Conservation (phyloP, 2,113 vertebrate genomes). For the Pterophyllum scalare region DNA sequence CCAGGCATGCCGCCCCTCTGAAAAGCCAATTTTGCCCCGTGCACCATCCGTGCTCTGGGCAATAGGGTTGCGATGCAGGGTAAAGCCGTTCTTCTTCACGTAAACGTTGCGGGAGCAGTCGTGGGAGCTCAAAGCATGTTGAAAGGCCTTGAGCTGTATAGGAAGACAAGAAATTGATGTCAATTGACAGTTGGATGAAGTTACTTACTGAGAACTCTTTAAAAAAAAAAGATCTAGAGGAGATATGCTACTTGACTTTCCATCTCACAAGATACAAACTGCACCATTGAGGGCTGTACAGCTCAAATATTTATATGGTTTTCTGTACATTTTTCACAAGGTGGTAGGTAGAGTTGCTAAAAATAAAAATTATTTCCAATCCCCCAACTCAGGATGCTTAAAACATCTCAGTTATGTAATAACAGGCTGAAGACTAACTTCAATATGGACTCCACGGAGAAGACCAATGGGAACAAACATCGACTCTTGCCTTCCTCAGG, state of each 20-base stretch:
- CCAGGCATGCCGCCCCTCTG: conserved; percentile 97
- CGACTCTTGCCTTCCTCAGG: background rate
- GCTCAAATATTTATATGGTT: background rate
- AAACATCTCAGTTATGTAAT: background rate
- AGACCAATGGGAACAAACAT: background rate
- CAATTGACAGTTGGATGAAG: background rate
- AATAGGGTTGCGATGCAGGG: conserved; percentile 97
- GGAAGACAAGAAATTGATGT: background rate
- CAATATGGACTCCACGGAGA: background rate
- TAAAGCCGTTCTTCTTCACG: conserved; percentile 98
- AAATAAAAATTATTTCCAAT: background rate
- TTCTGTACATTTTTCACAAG: background rate
- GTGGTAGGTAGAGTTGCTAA: background rate
- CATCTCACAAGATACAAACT: background rate
- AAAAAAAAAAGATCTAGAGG: background rate
- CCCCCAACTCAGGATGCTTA: background rate
- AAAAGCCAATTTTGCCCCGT: conserved; percentile 96
- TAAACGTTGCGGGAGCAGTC: conserved; percentile 99
- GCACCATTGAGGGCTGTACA: background rate
- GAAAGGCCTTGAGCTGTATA: conserved; percentile 90
- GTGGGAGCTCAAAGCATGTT: conserved; percentile 95
- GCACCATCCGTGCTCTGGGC: conserved; percentile 98
- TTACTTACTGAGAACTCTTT: background rate
- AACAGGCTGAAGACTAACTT: background rate
- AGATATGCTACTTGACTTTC: background rate